phyloP scores from a whole-genome alignment of 92 coral and sea anemone species.

The Porites divaricata region DNA sequence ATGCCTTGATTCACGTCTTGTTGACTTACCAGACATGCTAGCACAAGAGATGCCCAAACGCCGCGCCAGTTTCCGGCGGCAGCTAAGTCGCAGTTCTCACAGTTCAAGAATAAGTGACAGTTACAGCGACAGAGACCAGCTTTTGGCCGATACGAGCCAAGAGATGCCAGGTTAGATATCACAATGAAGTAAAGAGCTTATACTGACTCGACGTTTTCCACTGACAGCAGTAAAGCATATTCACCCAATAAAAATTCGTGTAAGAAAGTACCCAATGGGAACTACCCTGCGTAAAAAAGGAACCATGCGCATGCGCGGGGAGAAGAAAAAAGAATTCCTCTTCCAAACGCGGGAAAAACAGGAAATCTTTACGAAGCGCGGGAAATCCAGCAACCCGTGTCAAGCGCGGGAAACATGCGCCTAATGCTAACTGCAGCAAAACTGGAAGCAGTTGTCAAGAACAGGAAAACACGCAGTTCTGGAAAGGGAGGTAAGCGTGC shows the following conservation, averaged over 20 bases:
- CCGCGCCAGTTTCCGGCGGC: constrained; percentile 74
- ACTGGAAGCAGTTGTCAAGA: neutral
- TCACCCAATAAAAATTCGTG: neutral
- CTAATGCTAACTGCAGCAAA: neutral
- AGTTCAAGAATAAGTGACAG: constrained; percentile 59
- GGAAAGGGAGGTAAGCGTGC: no score
- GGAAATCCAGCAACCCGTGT: no score
- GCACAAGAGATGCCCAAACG: constrained; percentile 89
- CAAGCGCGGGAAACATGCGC: no score
- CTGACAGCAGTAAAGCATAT: no score
- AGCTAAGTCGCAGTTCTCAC: constrained; percentile 40
- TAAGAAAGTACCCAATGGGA: neutral
- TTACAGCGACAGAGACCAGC: constrained; percentile 61
- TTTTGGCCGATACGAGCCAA: constrained; percentile 54
- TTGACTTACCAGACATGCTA: constrained; percentile 62
- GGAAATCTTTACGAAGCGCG: neutral
- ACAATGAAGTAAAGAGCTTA: neutral
- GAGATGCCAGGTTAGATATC: constrained; percentile 43
- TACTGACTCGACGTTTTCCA: no score
- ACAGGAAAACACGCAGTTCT: neutral
- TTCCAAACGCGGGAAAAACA: neutral
- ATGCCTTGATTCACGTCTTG: neutral
- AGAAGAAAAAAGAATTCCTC: neutral
- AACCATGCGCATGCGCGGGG: neutral
- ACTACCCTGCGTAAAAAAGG: neutral